Conservation (phyloP, 2,797 vertebrate genomes). For the Lutjanus campechanus region DNA sequence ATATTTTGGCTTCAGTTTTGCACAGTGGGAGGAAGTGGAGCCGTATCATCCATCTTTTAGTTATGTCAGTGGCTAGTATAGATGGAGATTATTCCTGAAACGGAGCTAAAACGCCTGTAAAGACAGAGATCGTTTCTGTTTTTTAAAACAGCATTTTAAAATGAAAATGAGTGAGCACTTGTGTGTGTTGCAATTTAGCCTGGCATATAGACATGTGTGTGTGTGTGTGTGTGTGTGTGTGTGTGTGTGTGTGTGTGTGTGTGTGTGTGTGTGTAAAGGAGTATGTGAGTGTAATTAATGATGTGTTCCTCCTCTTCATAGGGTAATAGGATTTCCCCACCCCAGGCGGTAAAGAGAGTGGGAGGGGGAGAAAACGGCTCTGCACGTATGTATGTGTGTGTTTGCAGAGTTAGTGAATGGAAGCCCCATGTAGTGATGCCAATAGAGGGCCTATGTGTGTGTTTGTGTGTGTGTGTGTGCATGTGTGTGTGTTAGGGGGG, state of each 20-base stretch:
- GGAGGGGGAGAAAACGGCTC: constrained; percentile 54
- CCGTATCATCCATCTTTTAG: too few relatives aligned
- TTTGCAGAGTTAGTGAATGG: constrained; percentile 70
- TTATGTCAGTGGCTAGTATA: too few relatives aligned
- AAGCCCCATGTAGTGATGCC: constrained; percentile 74
- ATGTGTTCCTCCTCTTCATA: constrained; percentile 86
- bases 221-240: constrained; percentile 43
- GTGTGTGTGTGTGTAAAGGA: constrained; percentile 75
- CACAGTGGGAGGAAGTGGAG: too few relatives aligned
- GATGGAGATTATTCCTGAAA: too few relatives aligned
- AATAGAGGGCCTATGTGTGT: constrained; percentile 46
- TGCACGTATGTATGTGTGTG: constrained; percentile 53
- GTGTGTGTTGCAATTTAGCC: constrained; percentile 54
- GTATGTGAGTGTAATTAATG: constrained; percentile 92
- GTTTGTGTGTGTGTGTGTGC: constrained; percentile 47
- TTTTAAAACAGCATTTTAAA: too few relatives aligned
- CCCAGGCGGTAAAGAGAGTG: constrained; percentile 79
- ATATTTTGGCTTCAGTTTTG: too few relatives aligned
- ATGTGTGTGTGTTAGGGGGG: constrained; percentile 51
- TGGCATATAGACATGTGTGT: constrained; percentile 72
- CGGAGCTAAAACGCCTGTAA: too few relatives aligned
- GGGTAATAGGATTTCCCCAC: constrained; percentile 95
- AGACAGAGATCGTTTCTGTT: too few relatives aligned
- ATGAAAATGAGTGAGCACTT: constrained; percentile 26
- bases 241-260: constrained; percentile 2